Evolutionary conservation across 2,797 vertebrate genomes (phyloP), one percentile per base, ranked within the genome.

Genomic region (Chrysolophus pictus): DNA sequence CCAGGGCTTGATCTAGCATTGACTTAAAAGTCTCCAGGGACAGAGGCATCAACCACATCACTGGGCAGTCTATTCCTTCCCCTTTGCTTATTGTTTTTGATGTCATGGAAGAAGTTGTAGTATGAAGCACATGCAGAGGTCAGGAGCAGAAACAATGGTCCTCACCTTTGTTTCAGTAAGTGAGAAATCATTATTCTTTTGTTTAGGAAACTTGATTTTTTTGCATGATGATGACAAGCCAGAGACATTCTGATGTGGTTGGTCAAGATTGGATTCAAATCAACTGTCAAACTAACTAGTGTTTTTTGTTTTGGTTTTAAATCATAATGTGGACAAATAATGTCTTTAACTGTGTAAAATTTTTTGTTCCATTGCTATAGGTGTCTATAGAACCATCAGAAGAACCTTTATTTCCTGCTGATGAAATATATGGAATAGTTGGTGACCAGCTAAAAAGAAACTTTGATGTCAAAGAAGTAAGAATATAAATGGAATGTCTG

Each of bases 361-460:
- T 73, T 63, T 89, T 35, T 70, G 16, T 91, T 87, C 3, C 81
- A 83, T 95, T 77, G n/a, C 53, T 90, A 2, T 89, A 99, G 99
- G 98, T 99, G 55, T 98, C 98, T 5, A 71, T 97, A 69, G 99
- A 99, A 93, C 97, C 98, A 2, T 97, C 98, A 21, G 98, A 99
- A 95, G 98, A 98, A 4, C 99, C 99, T 71, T 97, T 99, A 42
- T 99, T 98, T 96, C 98, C 99, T 64, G 96, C 98, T 29, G 99
- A 99, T 96, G 99, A 99, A 92, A 95, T 99, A 70, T 99, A 99
- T 26, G 99, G 99, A 79, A 99, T 99, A 76, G 99, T 99, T 65
- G 99, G 99, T 3, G 98, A 98, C 5, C 99, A 99, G 92, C 95
- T 99, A 41, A 99, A 99, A 97, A 98, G 99, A 91, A 99, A 97